Conservation (phyloP, 1,140 invertebrate genomes). For the Drosophila punjabiensis region DNA sequence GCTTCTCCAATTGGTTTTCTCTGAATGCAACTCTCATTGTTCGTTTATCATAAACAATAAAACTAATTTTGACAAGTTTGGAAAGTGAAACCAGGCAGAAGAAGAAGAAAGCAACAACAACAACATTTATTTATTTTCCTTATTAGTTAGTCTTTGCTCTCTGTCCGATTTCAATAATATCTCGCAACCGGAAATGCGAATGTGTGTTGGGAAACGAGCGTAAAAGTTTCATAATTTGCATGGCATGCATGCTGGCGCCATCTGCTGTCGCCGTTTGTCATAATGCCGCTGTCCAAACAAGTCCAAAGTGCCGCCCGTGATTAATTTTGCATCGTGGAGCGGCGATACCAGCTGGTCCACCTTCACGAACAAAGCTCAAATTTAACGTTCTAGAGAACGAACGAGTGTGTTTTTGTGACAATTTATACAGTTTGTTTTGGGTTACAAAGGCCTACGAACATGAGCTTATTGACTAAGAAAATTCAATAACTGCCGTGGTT, state of each 20-base stretch:
- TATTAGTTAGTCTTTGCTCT: conserved; percentile 45
- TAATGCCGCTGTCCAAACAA: conserved; percentile 64
- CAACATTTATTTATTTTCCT: conserved; percentile 14
- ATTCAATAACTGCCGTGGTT: no score
- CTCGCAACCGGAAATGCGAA: conserved; percentile 9
- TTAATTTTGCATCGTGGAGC: conserved; percentile 64
- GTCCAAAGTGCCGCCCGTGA: conserved; percentile 65
- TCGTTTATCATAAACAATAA: conserved; percentile 80
- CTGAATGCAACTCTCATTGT: conserved; percentile 55
- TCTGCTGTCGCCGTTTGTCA: conserved; percentile 66
- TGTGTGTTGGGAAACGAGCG: conserved; percentile 17
- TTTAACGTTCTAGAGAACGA: conserved; percentile 35
- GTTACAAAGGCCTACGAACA: background rate
- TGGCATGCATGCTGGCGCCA: conserved; percentile 71
- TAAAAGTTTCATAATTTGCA: conserved; percentile 79
- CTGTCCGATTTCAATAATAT: conserved; percentile 33
- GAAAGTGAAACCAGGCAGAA: conserved; percentile 61
- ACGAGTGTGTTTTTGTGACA: conserved; percentile 6
- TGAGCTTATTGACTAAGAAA: no score
- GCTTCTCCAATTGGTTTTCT: conserved; percentile 26
- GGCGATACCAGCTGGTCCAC: conserved; percentile 45
- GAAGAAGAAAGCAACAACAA: background rate
- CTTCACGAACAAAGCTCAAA: conserved; percentile 55
- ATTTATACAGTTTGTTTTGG: conserved; percentile 1
- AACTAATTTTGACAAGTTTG: conserved; percentile 77